These are phyloP conservation scores for Perca schrenkii DNA, from an alignment of 2,113 vertebrate genomes.

Conservation along the genomic window DNA sequence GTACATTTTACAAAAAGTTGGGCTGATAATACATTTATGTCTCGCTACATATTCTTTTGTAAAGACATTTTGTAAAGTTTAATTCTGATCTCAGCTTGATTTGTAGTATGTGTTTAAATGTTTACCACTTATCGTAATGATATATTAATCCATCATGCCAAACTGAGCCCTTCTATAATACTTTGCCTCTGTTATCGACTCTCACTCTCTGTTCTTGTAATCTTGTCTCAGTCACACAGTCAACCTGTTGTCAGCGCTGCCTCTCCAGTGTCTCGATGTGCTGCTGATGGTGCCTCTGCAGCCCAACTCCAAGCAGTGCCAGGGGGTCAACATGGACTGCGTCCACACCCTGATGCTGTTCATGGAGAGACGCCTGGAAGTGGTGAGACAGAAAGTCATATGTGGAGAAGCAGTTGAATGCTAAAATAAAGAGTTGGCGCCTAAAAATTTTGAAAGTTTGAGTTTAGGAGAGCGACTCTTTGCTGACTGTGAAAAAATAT, in stretches of 20 bases:
- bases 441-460: not conserved
- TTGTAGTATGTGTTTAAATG: not conserved
- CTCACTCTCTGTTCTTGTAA: not conserved
- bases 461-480: not conserved
- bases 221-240: constrained; percentile 79
- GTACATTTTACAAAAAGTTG: not conserved
- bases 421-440: not conserved
- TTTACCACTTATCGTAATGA: not conserved
- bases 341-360: constrained; percentile 82
- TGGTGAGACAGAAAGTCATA: constrained; percentile 56
- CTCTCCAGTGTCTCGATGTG: constrained; percentile 86
- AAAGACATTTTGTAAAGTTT: not conserved
- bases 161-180: not conserved
- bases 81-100: not conserved
- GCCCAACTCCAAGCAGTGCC: constrained; percentile 72
- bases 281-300: constrained; percentile 75
- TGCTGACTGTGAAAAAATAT: not conserved
- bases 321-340: constrained; percentile 87
- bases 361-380: constrained; percentile 82
- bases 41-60: not conserved
- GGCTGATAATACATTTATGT: not conserved
- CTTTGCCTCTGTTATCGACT: not conserved
- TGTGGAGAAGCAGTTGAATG: not conserved
- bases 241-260: constrained; percentile 91
- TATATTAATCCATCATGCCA: not conserved